Evolutionary conservation across 2,888 invertebrate genomes (phyloP).

Genomic region (Polydrusus cervinus): DNA sequence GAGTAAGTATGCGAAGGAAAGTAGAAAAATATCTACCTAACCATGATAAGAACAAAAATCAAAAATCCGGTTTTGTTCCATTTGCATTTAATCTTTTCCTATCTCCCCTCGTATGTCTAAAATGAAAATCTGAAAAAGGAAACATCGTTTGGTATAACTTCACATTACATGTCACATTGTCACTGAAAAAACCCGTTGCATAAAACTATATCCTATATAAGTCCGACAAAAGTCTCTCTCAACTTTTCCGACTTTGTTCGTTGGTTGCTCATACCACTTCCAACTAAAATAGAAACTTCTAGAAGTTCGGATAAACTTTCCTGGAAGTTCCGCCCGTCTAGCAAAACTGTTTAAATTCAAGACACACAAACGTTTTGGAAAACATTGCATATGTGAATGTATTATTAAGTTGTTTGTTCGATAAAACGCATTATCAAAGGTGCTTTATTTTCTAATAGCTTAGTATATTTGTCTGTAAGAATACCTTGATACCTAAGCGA

Average conservation of each 20-base stretch:
- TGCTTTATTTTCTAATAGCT: no score
- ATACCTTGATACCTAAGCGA: no score
- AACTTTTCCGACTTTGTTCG: constrained; percentile 13
- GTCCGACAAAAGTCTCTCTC: constrained; percentile 14
- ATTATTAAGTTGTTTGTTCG: not conserved
- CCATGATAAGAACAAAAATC: no score
- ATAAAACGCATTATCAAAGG: not conserved
- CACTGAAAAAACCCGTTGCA: not conserved
- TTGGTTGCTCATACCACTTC: not conserved
- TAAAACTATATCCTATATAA: constrained; percentile 8
- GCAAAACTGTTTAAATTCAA: not conserved
- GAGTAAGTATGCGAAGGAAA: no score
- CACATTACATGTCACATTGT: not conserved
- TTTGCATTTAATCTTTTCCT: no score
- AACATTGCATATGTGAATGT: constrained; percentile 6
- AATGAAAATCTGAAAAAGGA: not conserved
- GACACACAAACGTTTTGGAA: constrained; percentile 1
- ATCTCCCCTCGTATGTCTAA: no score
- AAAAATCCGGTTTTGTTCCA: no score
- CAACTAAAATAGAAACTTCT: constrained; percentile 24
- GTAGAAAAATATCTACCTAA: no score
- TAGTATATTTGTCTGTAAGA: no score
- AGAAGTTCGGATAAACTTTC: constrained; percentile 1
- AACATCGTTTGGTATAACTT: not conserved
- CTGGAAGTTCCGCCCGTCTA: constrained; percentile 5